Evolutionary conservation across 1,140 invertebrate genomes (phyloP).

Genomic region (Tetragonula clypearis): DNA sequence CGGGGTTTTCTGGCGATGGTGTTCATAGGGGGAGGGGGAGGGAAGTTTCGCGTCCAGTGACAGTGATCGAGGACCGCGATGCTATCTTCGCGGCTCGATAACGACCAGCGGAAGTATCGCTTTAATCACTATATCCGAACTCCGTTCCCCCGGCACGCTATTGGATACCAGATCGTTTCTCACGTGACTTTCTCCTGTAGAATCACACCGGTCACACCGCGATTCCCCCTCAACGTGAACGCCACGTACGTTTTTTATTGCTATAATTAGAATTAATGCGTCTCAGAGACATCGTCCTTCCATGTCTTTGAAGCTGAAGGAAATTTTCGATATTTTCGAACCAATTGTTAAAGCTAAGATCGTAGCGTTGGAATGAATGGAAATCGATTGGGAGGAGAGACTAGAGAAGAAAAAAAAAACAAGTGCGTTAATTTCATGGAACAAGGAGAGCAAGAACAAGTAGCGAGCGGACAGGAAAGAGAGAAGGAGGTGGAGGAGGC

Average conservation of each 20-base stretch:
- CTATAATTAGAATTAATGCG: background rate
- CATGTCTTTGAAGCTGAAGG: too few species aligned
- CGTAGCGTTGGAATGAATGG: background rate
- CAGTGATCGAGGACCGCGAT: slow-evolving; percentile 77
- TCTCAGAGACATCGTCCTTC: background rate
- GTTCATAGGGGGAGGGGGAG: background rate
- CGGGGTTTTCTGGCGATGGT: slow-evolving; percentile 51
- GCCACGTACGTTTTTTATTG: background rate
- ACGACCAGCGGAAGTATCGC: slow-evolving; percentile 76
- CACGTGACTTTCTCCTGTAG: slow-evolving; percentile 30
- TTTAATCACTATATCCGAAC: slow-evolving; percentile 79
- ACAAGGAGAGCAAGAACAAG: slow-evolving; percentile 20
- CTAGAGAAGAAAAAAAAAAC: slow-evolving; percentile 30
- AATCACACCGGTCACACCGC: slow-evolving; percentile 15
- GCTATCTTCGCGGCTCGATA: slow-evolving; percentile 73
- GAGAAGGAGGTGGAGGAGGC: slow-evolving; percentile 64
- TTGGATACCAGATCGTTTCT: slow-evolving; percentile 52
- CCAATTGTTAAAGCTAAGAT: background rate
- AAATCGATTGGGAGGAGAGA: slow-evolving; percentile 16
- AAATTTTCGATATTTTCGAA: too few species aligned
- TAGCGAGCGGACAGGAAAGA: slow-evolving; percentile 37
- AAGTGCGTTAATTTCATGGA: slow-evolving; percentile 65
- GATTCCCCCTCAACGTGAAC: background rate
- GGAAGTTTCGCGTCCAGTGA: slow-evolving; percentile 54
- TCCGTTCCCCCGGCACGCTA: slow-evolving; percentile 56